Conservation (phyloP, 2,113 vertebrate genomes). For the Cryptotis parvus region DNA sequence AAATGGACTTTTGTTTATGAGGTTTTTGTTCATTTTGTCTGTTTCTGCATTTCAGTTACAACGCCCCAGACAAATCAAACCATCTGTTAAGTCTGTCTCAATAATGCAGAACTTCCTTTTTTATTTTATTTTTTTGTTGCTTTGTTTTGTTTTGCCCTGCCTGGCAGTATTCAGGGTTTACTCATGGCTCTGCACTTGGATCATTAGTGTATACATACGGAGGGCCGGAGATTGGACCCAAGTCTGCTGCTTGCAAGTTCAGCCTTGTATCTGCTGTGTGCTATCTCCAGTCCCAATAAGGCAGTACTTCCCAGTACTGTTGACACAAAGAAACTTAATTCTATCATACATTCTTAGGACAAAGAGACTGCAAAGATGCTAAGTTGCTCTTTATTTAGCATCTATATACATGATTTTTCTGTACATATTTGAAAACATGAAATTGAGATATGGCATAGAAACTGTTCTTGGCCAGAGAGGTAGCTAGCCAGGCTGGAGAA, state of each 20-base stretch:
- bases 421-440: neutral
- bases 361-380: neutral
- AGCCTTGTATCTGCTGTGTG: too few relatives aligned
- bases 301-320: neutral
- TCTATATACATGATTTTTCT: neutral
- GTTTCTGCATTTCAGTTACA: neutral
- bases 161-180: too few relatives aligned
- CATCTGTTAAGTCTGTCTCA: neutral
- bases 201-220: too few relatives aligned
- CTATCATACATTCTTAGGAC: neutral
- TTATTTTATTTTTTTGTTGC: too few relatives aligned
- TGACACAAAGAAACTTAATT: conserved; percentile 22
- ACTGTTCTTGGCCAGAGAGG: neutral
- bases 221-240: too few relatives aligned
- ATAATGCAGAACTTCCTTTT: neutral
- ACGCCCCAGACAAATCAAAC: neutral
- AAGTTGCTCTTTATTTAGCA: neutral
- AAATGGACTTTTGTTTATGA: neutral
- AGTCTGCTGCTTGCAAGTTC: too few relatives aligned
- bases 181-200: too few relatives aligned
- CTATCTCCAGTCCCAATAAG: neutral
- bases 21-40: conserved; percentile 19
- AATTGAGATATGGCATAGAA: neutral
- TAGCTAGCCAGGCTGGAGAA: too few relatives aligned
- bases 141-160: too few relatives aligned